Conservation (phyloP, 1,140 invertebrate genomes). For the Arctopsyche grandis region DNA sequence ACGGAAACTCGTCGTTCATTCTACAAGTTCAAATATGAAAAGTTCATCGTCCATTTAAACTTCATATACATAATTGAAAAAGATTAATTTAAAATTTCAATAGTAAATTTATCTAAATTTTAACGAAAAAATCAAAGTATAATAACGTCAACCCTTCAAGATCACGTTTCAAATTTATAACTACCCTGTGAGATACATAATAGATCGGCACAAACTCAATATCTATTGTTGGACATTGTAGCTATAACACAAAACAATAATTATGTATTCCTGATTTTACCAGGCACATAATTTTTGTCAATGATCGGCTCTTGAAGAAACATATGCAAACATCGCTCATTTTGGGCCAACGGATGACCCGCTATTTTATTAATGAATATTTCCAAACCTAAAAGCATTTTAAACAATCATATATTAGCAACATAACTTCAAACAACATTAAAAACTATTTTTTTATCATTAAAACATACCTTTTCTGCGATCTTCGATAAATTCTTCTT, state of each 20-base stretch:
- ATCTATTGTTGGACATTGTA: not conserved
- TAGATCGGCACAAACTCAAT: not conserved
- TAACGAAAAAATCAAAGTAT: too few species aligned
- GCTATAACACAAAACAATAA: slow-evolving; percentile 19
- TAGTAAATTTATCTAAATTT: too few species aligned
- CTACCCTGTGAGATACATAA: slow-evolving; percentile 9
- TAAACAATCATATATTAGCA: not conserved
- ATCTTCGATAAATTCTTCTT: slow-evolving; percentile 99
- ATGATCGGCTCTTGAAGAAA: slow-evolving; percentile 97
- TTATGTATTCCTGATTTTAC: slow-evolving; percentile 98
- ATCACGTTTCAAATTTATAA: slow-evolving; percentile 10
- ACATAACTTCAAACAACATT: not conserved
- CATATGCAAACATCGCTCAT: slow-evolving; percentile 99
- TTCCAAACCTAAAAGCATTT: slow-evolving; percentile 77
- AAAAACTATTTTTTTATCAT: not conserved
- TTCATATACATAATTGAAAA: too few species aligned
- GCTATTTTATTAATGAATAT: slow-evolving; percentile 99
- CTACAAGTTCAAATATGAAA: not conserved
- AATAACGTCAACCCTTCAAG: too few species aligned
- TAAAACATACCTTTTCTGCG: slow-evolving; percentile 81
- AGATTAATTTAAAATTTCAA: too few species aligned
- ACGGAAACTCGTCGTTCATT: not conserved
- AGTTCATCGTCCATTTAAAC: not conserved
- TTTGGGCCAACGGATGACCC: slow-evolving; percentile 99
- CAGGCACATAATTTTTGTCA: slow-evolving; percentile 99